Evolutionary conservation across 2,797 vertebrate genomes (phyloP), one percentile per base, ranked within the genome.

Genomic region (Orientallactaga sibirica): DNA sequence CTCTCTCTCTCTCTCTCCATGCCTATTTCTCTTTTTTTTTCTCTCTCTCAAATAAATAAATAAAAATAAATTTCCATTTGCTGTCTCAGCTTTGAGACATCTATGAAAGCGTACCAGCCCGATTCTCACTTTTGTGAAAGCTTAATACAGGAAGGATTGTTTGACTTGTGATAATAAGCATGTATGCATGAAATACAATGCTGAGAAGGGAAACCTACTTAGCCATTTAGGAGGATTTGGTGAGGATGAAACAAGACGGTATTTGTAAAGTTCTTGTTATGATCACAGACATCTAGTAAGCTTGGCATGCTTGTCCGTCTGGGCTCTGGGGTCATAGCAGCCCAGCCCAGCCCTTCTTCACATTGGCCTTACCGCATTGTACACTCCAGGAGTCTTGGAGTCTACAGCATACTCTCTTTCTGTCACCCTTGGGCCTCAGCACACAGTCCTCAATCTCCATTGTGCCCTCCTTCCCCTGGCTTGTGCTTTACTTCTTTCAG

Each of bases 251-350:
- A n/a, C 66, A 71, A 82, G 70, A 83, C n/a, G 48, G 8, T 91
- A 68, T 89, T 89, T 92, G 19, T 58, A 62, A 94, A 95, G 88
- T 84, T 27, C 48, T 92, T 68, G 33, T 52, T 92, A 7, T 55
- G 83, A 81, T 68, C 61, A 55, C 66, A 81, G 52, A 7, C 64
- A 76, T 52, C 29, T 64, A n/a, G 27, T 20, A 86, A 78, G 70
- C 29, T 22, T 89, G 29, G 93, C 78, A 70, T 9, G 25, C 18
- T 68, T 82, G 41, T 1, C 1, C 9, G 16, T 12, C 9, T 3
- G 24, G 66, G 15, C 81, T 83, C 41, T 37, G 29, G 20, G 9
- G 66, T 18, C n/a, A 14, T 2, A 25, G 61, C 29, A 48, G 67
- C 2, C 82, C 48, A 41, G 24, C 43, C 14, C 66, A 61, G 18